Evolutionary conservation across 1,140 invertebrate genomes (phyloP), one percentile per base, ranked within the genome.

Genomic region (Pachypeltis micranthus): DNA sequence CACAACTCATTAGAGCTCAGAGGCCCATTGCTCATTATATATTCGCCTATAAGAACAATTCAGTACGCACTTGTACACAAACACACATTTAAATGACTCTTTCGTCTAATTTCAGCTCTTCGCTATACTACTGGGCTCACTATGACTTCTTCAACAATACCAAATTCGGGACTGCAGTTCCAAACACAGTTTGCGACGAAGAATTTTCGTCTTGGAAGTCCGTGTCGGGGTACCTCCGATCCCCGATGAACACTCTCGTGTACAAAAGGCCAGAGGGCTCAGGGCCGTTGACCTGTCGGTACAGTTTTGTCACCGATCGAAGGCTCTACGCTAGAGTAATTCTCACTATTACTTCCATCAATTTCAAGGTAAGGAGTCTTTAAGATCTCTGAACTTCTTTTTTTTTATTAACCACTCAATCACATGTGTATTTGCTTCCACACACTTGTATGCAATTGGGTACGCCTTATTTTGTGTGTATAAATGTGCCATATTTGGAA

Each of bases 141-240:
- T 93, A 92, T 67, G 90, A 93, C 69, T 93, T 93, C 75, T 93
- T 92, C 74, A 93, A 93, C 72, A 90, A 90, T 63, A 92, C 87
- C 0, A 82, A 85, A 28, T 88, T 87, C 63, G 90, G 90, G 0
- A 86, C 88, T 61, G 83, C 87, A 0, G 83, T 92, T 0, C 78
- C 80, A 0, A 85, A 83, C 24, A 91, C 87, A 0, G 81, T 85
- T 7, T 93, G 91, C 73, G 90, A 93, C 69, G 90, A 93, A 72
- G 81, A 86, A 0, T 91, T 91, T 69, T 81, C 85, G 2, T 86
- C 87, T 0, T 91, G 88, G 86, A 84, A 83, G 65, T 76, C 80
- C 54, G 77, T 81, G 2, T 80, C 80, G 1, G 90, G 90, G 0
- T 78, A 79, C 51, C 74, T 93, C 1, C 76, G 88, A 2, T 91